These are phyloP conservation scores for Morinoia aosen DNA, from an alignment of 2,888 invertebrate genomes.

Conservation along the genomic window DNA sequence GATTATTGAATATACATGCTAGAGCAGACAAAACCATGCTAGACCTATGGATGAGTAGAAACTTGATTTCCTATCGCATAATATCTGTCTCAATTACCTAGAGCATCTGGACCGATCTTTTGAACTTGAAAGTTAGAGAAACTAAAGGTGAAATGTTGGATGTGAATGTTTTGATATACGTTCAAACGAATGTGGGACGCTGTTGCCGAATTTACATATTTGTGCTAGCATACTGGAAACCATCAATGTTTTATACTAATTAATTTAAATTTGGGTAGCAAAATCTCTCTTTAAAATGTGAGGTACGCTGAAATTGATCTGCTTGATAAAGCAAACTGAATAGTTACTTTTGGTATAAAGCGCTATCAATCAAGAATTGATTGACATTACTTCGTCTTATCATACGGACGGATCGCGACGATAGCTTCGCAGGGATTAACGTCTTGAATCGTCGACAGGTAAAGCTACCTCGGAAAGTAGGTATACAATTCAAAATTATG, in stretches of 20 bases:
- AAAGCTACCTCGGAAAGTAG: not conserved
- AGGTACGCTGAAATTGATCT: not conserved
- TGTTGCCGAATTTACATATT: not conserved
- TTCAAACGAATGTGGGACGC: too few species aligned
- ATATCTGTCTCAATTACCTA: too few species aligned
- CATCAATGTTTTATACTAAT: not conserved
- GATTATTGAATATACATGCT: too few species aligned
- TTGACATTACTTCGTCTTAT: not conserved
- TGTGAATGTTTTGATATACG: too few species aligned
- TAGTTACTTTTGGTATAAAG: not conserved
- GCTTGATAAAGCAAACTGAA: not conserved
- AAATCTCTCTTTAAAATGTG: not conserved
- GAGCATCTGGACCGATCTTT: too few species aligned
- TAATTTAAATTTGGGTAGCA: not conserved
- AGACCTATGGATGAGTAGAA: too few species aligned
- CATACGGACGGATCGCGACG: not conserved
- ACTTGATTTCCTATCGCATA: too few species aligned
- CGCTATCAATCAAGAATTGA: not conserved
- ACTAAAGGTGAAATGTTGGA: too few species aligned
- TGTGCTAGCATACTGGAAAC: not conserved
- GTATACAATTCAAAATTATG: not conserved
- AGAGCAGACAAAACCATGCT: too few species aligned
- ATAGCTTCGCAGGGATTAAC: not conserved
- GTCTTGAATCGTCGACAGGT: not conserved
- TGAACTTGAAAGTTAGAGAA: too few species aligned